phyloP scores from a whole-genome alignment of 2,113 vertebrate species.

The Neofelis nebulosa region DNA sequence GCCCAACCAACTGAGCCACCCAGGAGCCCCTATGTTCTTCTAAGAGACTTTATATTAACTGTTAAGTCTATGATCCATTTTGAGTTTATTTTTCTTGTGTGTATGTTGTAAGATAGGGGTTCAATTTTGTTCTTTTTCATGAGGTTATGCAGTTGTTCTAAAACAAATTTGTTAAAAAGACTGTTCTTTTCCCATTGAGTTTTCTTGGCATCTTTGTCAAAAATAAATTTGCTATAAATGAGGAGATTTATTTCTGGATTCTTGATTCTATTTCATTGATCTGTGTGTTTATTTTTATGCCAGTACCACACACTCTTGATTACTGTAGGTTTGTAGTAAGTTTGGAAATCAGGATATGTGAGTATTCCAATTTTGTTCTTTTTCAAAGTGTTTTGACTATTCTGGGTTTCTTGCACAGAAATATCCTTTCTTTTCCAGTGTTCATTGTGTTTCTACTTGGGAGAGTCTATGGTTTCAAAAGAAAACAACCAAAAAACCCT shows the following conservation, averaged over 20 bases:
- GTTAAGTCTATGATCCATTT: background rate
- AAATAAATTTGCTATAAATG: background rate
- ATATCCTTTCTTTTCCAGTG: background rate
- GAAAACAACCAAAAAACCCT: background rate
- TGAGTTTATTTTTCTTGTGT: background rate
- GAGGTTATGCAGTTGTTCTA: background rate
- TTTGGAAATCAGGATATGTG: background rate
- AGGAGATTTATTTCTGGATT: background rate
- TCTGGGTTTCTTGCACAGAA: background rate
- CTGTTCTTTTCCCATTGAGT: background rate
- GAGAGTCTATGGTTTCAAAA: background rate
- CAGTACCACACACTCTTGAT: background rate
- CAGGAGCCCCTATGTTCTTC: background rate
- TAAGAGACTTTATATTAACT: background rate
- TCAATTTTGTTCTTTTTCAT: background rate
- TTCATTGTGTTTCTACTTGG: background rate
- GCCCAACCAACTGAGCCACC: too few relatives aligned
- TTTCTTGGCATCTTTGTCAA: background rate
- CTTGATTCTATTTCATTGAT: background rate
- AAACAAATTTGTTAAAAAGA: background rate
- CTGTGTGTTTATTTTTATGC: background rate
- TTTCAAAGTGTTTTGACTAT: background rate
- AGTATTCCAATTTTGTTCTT: background rate
- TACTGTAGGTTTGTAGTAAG: background rate
- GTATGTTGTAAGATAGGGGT: background rate